Conservation (phyloP, 2,888 invertebrate species). For the Leptodirus hochenwartii region DNA sequence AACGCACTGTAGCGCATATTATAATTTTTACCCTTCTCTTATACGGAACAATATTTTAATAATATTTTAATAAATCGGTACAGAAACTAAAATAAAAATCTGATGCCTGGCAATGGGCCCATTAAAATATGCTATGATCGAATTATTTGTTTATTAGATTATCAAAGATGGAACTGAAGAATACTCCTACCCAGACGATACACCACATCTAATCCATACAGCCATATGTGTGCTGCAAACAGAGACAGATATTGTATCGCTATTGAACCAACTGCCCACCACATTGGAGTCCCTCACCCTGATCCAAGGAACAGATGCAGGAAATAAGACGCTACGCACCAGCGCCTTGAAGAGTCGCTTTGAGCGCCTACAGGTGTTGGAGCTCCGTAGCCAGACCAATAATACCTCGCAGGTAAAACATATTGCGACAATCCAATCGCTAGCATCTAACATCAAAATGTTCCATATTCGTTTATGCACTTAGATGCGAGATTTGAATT, state of each 20-base stretch:
- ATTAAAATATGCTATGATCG: no score
- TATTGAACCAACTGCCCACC: constrained; percentile 28
- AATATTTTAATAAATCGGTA: no score
- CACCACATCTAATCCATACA: constrained; percentile 21
- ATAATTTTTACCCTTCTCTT: no score
- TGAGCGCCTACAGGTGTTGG: constrained; percentile 34
- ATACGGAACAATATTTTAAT: no score
- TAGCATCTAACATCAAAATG: no score
- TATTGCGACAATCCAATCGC: no score
- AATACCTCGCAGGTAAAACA: constrained; percentile 10
- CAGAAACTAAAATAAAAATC: no score
- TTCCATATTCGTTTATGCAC: no score
- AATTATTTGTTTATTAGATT: no score
- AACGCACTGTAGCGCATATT: no score
- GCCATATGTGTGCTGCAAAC: constrained; percentile 35
- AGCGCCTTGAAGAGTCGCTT: constrained; percentile 29
- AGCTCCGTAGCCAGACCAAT: constrained; percentile 33
- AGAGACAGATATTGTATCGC: constrained; percentile 24
- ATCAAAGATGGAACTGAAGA: no score
- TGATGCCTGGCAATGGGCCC: no score
- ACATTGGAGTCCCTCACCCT: constrained; percentile 36
- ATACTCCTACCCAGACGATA: constrained; percentile 7
- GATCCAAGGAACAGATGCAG: constrained; percentile 34
- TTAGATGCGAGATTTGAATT: constrained; percentile 22
- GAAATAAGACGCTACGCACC: constrained; percentile 28